Percentiles rank a stretch among this genome's conserved stretches.
Evolutionary conservation across 2,113 vertebrate species (phyloP).

Genomic region (Eretmochelys imbricata): DNA sequence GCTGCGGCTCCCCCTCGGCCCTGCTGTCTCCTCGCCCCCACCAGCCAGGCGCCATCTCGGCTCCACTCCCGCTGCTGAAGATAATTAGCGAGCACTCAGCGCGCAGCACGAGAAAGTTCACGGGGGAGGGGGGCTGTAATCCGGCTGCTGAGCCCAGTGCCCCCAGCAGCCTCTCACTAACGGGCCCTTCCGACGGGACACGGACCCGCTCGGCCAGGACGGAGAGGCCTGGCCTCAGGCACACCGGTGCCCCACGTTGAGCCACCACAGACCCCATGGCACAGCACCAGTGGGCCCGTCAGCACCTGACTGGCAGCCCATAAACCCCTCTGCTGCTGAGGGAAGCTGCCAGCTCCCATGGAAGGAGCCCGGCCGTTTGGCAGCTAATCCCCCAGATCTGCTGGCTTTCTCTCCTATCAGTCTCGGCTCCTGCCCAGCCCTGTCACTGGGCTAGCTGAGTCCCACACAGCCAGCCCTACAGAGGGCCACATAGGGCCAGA

Average conservation of each 20-base stretch:
- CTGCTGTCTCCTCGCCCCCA: slow-evolving; percentile 4
- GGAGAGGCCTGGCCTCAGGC: too few relatives aligned
- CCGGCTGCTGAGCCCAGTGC: background rate
- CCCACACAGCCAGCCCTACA: too few relatives aligned
- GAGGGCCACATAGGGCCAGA: too few relatives aligned
- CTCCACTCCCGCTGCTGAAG: slow-evolving; percentile 35
- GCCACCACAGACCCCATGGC: background rate
- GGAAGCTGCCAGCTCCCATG: background rate
- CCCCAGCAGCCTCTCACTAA: background rate
- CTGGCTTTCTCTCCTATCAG: background rate
- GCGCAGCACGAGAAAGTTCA: background rate
- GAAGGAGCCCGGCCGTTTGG: too few relatives aligned
- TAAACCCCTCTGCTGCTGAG: background rate
- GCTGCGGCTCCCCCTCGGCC: background rate
- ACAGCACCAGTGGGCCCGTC: too few relatives aligned
- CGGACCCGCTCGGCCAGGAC: background rate
- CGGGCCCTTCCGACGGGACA: too few relatives aligned
- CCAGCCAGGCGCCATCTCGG: background rate
- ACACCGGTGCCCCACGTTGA: too few relatives aligned
- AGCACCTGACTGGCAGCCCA: background rate
- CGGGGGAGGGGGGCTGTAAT: background rate
- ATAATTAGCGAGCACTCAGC: slow-evolving; percentile 54
- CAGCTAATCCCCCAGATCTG: too few relatives aligned
- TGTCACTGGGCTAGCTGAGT: too few relatives aligned
- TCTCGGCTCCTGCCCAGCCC: background rate